A percentile compares a stretch with the other conserved stretches of the same genome.
Evolutionary conservation across 2,113 vertebrate species (phyloP).

Genomic region (Nothocercus nigrocapillus): DNA sequence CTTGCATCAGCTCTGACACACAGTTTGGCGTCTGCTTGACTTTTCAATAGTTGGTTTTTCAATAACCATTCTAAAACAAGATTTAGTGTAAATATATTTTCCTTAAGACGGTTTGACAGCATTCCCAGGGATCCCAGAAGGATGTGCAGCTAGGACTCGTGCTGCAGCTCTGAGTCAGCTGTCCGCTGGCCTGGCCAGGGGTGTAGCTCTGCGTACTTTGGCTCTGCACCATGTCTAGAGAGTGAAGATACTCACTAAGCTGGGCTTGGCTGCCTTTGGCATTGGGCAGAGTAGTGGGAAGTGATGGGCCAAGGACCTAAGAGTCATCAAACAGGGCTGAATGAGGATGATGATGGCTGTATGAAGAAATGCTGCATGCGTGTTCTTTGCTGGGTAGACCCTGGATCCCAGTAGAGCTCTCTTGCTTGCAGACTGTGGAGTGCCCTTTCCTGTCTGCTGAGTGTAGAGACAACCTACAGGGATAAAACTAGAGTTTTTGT

Average conservation of each 20-base stretch:
- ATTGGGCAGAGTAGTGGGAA: rapidly evolving
- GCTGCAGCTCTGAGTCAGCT: not conserved
- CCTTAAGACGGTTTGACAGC: conserved; percentile 27
- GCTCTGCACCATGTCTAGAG: not conserved
- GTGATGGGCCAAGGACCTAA: not conserved
- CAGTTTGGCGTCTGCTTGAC: not conserved
- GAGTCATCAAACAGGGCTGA: not conserved
- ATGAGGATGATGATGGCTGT: not conserved
- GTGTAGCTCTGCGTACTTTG: not conserved
- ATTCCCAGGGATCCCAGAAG: conserved; percentile 15
- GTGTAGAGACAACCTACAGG: not conserved
- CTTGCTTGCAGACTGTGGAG: not conserved
- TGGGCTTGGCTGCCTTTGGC: not conserved
- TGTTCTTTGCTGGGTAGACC: not conserved
- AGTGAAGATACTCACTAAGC: not conserved
- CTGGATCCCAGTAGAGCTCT: not conserved
- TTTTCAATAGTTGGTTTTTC: conserved; percentile 28
- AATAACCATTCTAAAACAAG: conserved; percentile 1
- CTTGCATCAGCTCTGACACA: not conserved
- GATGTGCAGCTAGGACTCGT: not conserved
- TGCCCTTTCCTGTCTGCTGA: not conserved
- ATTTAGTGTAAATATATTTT: not conserved
- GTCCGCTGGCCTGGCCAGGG: not conserved
- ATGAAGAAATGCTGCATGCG: not conserved
- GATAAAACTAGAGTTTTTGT: not conserved